Conservation (phyloP, 2,797 vertebrate species). For the Synanceia verrucosa region DNA sequence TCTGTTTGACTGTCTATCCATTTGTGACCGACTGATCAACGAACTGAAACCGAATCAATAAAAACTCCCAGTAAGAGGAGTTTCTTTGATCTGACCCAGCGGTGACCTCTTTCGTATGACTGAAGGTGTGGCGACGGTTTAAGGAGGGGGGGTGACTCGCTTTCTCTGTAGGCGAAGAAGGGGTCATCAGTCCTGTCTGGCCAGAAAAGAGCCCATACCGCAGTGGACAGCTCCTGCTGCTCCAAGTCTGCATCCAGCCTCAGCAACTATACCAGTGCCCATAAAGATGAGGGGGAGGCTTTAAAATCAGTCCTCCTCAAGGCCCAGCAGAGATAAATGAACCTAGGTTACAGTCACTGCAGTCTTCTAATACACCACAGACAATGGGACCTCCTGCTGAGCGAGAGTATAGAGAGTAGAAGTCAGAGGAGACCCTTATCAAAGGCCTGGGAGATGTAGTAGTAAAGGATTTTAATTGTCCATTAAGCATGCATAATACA, state of each 20-base stretch:
- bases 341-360: slow-evolving; percentile 90
- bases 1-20: slow-evolving; percentile 67
- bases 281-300: slow-evolving; percentile 81
- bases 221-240: slow-evolving; percentile 90
- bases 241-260: slow-evolving; percentile 78
- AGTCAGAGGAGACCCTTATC: slow-evolving; percentile 88
- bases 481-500: slow-evolving; percentile 97
- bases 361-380: slow-evolving; percentile 89
- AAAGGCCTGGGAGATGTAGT: slow-evolving; percentile 88
- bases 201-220: slow-evolving; percentile 88
- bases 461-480: slow-evolving; percentile 96
- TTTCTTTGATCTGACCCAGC: slow-evolving; percentile 80
- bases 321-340: slow-evolving; percentile 90
- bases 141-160: slow-evolving; percentile 48
- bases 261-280: slow-evolving; percentile 68
- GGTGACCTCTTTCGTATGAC: slow-evolving; percentile 81
- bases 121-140: slow-evolving; percentile 62
- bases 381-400: slow-evolving; percentile 90
- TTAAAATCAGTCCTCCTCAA: slow-evolving; percentile 80
- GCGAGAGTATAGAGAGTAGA: slow-evolving; percentile 85
- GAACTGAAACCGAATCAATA: slow-evolving; percentile 82
- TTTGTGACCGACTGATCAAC: slow-evolving; percentile 65
- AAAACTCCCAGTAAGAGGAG: slow-evolving; percentile 72
- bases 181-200: slow-evolving; percentile 91
- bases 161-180: slow-evolving; percentile 65